Evolutionary conservation across 1,140 invertebrate genomes (phyloP), one percentile per base, ranked within the genome.

Genomic region (Tetraneura akinire): DNA sequence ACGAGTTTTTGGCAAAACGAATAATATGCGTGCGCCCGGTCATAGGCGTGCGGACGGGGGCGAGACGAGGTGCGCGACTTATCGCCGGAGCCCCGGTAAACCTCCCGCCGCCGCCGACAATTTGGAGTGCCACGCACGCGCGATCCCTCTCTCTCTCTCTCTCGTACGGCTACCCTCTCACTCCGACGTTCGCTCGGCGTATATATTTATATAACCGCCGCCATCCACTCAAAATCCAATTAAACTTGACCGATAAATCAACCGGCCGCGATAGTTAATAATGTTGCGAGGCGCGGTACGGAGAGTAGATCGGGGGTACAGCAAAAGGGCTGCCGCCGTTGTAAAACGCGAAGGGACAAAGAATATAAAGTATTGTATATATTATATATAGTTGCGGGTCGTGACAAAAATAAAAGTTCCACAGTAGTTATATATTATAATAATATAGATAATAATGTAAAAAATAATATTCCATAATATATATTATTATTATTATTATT

Each of bases 181-280:
- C 32, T 5, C 16, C n/a, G 18, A 5, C 0, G 1, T 29, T 18
- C 60, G 0, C 47, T 49, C 47, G 10, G n/a, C 32, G 32, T 37
- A 16, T 66, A 9, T 66, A 18, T 66, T 18, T 64, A n/a, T 18
- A 9, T 8, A 32, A 21, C 64, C 64, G 21, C 37, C 37, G 9
- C 74, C 55, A 78, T 78, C 74, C 74, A 78, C 74, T 78, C 74
- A 78, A 78, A 78, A 78, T 78, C 74, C 74, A 78, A 78, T 78
- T 78, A 78, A 78, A 78, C 74, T 78, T 78, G 74, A 78, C 74
- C 74, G 42, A 78, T 78, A 78, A 78, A 78, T 78, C 74, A 78
- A 78, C 55, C 55, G 37, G 74, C 74, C 37, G 55, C 74, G 74
- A 78, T 78, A 47, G 74, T 78, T 78, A 78, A 78, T 78, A 78